Base-by-base conservation (phyloP, 2,888 invertebrate species). In the Tetramorium bicarinatum region DNA sequence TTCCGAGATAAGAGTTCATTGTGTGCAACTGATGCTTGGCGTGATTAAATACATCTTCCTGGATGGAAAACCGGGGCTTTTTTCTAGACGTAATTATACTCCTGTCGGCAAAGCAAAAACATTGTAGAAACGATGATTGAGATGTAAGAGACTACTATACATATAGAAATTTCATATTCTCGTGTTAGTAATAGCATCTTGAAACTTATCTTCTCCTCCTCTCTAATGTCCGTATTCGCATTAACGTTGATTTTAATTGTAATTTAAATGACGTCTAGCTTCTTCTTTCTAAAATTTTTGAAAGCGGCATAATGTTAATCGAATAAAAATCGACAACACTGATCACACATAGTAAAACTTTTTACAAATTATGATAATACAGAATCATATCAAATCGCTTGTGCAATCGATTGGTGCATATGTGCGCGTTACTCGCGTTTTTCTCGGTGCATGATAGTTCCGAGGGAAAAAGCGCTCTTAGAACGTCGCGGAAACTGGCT, bases 401-500 rank as follows among this genome's bases (percentile, higher is more conserved):
- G 25, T 34, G 25, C 47, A 44, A 79, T 71, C 74, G 56, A 44
- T 21, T 18, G 18, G 38, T 47, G 18, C 47, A 49, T 38, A 47
- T 13, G 44, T 18, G 15, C 15, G 25, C 66, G 52, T 66, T 41
- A 52, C 34, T 72, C 44, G 71, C 74, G 18, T 79, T 79, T 79
- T 49, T 59, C 59, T 25, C 47, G 34, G 47, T 13, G 47, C 47
- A 44, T 59, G 47, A 74, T 72, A 59, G 76, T 34, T 59, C 29
- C 59, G 59, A 59, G 47, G 76, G 66, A 85, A 76, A 64, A 82
- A 74, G 85, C 83, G 86, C 72, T 79, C 71, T 76, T 71, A 84
- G 79, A 82, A 82, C 81, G 62, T 76, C 79, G 52, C 67, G 83
- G 84, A 85, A 77, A 85, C 82, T 74, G 72, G 87, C 83, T 88